Percentiles rank a stretch among this genome's conserved stretches.
These are phyloP conservation scores for Argyresthia albistria DNA, from an alignment of 2,888 invertebrate species.

Conservation along the genomic window DNA sequence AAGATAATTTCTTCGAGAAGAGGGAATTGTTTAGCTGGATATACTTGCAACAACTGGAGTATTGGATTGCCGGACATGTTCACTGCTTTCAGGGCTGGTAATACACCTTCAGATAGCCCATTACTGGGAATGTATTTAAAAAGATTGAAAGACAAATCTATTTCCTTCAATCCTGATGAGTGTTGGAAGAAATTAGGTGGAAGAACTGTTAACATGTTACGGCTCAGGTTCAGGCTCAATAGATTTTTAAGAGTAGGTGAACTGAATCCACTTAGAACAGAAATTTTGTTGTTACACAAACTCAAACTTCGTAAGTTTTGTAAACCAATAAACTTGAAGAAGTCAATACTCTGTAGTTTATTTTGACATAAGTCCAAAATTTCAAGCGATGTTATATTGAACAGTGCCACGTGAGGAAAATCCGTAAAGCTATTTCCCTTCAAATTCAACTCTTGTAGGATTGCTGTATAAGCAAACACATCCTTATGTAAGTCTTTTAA, in stretches of 20 bases:
- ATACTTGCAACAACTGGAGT: constrained; percentile 80
- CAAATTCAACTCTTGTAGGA: constrained; percentile 83
- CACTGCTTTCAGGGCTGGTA: constrained; percentile 80
- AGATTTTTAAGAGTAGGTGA: constrained; percentile 82
- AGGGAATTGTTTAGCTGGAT: constrained; percentile 79
- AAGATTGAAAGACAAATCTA: constrained; percentile 85
- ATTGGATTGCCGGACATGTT: constrained; percentile 90
- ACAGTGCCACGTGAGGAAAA: constrained; percentile 84
- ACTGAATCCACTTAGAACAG: constrained; percentile 82
- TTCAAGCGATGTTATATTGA: constrained; percentile 83
- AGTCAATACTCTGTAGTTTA: constrained; percentile 79
- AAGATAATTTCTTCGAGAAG: constrained; percentile 87
- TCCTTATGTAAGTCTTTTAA: constrained; percentile 78
- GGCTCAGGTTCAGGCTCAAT: constrained; percentile 81
- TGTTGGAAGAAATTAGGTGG: constrained; percentile 87
- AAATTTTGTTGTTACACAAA: constrained; percentile 82
- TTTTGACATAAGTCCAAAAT: constrained; percentile 79
- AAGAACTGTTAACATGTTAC: constrained; percentile 81
- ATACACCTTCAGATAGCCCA: constrained; percentile 80
- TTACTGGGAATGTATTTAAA: constrained; percentile 85
- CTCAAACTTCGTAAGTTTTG: constrained; percentile 82
- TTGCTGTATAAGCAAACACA: constrained; percentile 81
- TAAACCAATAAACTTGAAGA: constrained; percentile 82
- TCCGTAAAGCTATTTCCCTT: constrained; percentile 81
- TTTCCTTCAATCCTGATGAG: constrained; percentile 78